Base-by-base conservation (phyloP, 2,113 vertebrate genomes). In the Rostratula benghalensis region DNA sequence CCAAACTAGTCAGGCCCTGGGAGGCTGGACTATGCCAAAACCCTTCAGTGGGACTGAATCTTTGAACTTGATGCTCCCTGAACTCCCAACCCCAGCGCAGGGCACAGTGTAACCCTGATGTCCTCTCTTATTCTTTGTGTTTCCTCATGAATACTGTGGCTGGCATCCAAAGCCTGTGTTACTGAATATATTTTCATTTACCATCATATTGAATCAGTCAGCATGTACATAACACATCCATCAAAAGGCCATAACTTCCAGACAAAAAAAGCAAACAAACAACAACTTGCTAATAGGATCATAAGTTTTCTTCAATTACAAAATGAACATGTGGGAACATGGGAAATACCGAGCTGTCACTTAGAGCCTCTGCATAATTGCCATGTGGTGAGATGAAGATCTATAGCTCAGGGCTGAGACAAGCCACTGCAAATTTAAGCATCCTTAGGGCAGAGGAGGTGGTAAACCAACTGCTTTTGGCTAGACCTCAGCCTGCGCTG, bases 171-270 rank as follows among this genome's bases (percentile, higher is more conserved):
- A 73, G 45, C 45, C 54, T 59, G 41, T 61, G 73, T 87, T 90
- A 73, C 24, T 24, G 75, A 91, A 93, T 88, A 24, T 65, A 83
- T 94, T 95, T 90, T 86, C 67, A 80, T 93, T 89, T 88, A 39
- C 59, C 65, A 46, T 77, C 90, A 63, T 39, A 85, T 90, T 83
- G 70, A 83, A 75, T 86, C 90, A 93, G 54, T 46, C 84, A 93
- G 71, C 6, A 1, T 51, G 46, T 35, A 90, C 1, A 6, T 30
- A 91, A 89, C 67, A 74, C 74, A 92, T 90, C 87, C 82, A 90
- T 94, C 93, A 90, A 82, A 90, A 86, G 82, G 45, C 70, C 69
- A 10, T 39, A 90, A 86, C 84, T 83, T 73, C 54, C 11, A 83
- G 87, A 91, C 50, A 88, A 70, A 90, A 93, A 83, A 6, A 7